Base-by-base conservation (phyloP, 1,140 invertebrate genomes). In the Drosophila rhopaloa region DNA sequence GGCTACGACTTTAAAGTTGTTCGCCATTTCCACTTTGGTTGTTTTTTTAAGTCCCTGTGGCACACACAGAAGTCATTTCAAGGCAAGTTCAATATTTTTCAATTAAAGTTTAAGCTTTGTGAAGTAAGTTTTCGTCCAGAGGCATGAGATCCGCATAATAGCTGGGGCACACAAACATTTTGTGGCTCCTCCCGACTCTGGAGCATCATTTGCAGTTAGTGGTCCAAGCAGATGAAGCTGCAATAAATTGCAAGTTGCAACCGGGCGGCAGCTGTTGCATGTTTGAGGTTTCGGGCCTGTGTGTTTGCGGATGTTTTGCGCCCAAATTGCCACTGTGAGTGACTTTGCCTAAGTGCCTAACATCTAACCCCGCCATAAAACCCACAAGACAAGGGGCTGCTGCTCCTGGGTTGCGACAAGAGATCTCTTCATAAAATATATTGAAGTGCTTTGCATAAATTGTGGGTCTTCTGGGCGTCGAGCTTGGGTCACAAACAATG, bases 211-310 rank as follows among this genome's bases (percentile, higher is more conserved):
- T 13, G 68, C 65, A 71, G 66, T 58, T 50, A 48, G 65, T 71
- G 66, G 62, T 48, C 41, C 14, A 10, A 14, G 68, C 66, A 72
- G 68, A 72, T 72, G 75, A 67, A 65, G 54, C 70, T 37, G 70
- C 80, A 83, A 83, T 83, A 84, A 83, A 83, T 84, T 84, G 80
- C 81, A 76, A 71, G 71, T 62, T 79, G 80, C 76, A 80, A 67
- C 62, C 75, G 55, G 29, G 80, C 60, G 47, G 79, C 80, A 82
- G 79, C 75, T 82, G 79, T 83, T 82, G 68, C 80, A 82, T 79
- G 54, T 81, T 72, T 72, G 66, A 71, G 70, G 65, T 70, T 57
- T 44, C 44, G 16, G 19, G 40, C 14, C 16, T 32, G n/a, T 44
- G 43, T 61, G 74, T 37, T 35, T 58, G 67, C 24, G 72, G 61